phyloP scores from a whole-genome alignment of 2,797 vertebrate species.

The Takifugu ocellatus region DNA sequence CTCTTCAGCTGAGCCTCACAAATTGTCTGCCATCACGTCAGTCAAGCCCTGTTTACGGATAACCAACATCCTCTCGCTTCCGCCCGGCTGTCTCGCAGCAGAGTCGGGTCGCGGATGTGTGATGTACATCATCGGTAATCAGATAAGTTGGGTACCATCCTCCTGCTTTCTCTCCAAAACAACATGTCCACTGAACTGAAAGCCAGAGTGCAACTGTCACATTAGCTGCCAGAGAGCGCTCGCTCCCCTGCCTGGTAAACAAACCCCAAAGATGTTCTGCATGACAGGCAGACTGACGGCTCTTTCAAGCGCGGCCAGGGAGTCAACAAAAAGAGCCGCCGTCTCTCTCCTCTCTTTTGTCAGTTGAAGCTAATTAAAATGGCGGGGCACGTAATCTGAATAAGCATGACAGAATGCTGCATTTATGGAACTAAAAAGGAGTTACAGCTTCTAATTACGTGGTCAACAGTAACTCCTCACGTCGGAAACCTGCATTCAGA shows the following conservation, averaged over 20 bases:
- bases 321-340: slow-evolving; percentile 18
- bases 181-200: slow-evolving; percentile 74
- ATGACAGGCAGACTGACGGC: slow-evolving; percentile 59
- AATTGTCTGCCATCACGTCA: slow-evolving; percentile 64
- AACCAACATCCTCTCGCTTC: slow-evolving; percentile 37
- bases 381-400: slow-evolving; percentile 62
- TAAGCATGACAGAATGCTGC: slow-evolving; percentile 67
- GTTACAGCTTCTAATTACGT: slow-evolving; percentile 63
- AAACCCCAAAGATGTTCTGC: slow-evolving; percentile 65
- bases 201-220: slow-evolving; percentile 77
- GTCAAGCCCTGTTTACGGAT: slow-evolving; percentile 70
- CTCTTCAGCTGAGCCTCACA: slow-evolving; percentile 76
- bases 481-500: slow-evolving; percentile 63
- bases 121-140: slow-evolving; percentile 79
- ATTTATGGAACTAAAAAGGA: slow-evolving; percentile 33
- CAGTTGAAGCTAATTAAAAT: slow-evolving; percentile 73
- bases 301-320: slow-evolving; percentile 61
- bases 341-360: slow-evolving; percentile 49
- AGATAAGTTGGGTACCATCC: slow-evolving; percentile 77
- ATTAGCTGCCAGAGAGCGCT: slow-evolving; percentile 64
- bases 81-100: slow-evolving; percentile 44
- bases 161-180: slow-evolving; percentile 70
- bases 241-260: slow-evolving; percentile 59
- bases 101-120: slow-evolving; percentile 60
- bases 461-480: slow-evolving; percentile 67